These are phyloP conservation scores for Amiota mariae DNA, from an alignment of 2,888 invertebrate species.

Conservation along the genomic window DNA sequence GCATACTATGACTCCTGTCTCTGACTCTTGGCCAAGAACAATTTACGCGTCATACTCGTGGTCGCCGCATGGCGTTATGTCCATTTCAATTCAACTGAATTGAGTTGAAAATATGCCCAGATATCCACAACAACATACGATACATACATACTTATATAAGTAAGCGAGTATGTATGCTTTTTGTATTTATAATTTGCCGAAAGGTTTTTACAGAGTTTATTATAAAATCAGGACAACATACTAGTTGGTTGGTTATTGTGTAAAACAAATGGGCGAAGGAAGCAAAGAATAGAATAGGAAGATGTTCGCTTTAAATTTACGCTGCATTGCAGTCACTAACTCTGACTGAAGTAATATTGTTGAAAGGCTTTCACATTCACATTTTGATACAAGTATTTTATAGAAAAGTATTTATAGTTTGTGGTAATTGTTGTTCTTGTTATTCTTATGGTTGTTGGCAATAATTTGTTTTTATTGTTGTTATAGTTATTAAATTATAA, in stretches of 20 bases:
- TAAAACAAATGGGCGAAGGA: background rate
- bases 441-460: slow-evolving; percentile 39
- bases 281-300: background rate
- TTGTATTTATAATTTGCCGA: slow-evolving; percentile 25
- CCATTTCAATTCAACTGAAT: slow-evolving; percentile 20
- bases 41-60: slow-evolving; percentile 14
- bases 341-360: slow-evolving; percentile 50
- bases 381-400: slow-evolving; percentile 28
- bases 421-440: slow-evolving; percentile 42
- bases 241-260: slow-evolving; percentile 40
- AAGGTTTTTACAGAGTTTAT: slow-evolving; percentile 51
- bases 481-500: slow-evolving; percentile 60
- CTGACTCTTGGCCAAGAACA: slow-evolving; percentile 20
- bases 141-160: background rate
- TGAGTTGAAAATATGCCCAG: slow-evolving; percentile 1
- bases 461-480: slow-evolving; percentile 42
- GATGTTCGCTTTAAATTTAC: slow-evolving; percentile 9
- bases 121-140: background rate
- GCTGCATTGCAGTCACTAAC: slow-evolving; percentile 60
- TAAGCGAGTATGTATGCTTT: slow-evolving; percentile 25
- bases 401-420: slow-evolving; percentile 27
- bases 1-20: background rate
- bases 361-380: slow-evolving; percentile 14
- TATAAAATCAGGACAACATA: slow-evolving; percentile 65
- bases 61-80: background rate